phyloP scores from a whole-genome alignment of 1,140 invertebrate species.

The Daktulosphaira vitifoliae region DNA sequence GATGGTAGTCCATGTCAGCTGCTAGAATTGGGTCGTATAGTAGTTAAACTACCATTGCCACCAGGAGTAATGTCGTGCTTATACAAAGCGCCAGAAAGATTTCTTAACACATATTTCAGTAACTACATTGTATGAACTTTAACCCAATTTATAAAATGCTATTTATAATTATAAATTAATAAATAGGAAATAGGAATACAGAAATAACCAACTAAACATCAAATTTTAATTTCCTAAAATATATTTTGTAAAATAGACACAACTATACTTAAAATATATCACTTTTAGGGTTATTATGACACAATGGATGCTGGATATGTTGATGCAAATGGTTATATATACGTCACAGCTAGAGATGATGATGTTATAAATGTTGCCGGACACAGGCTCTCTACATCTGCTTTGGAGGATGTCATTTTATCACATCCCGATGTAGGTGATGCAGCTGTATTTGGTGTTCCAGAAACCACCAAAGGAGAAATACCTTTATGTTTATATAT shows the following conservation, averaged over 20 bases:
- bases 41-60: constrained; percentile 74
- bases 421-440: constrained; percentile 73
- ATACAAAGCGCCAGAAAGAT: constrained; percentile 72
- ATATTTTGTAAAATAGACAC: too few relatives aligned
- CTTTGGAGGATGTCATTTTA: constrained; percentile 79
- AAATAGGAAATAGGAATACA: background rate
- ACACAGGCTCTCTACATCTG: constrained; percentile 76
- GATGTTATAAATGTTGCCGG: constrained; percentile 96
- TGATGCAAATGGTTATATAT: constrained; percentile 75
- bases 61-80: constrained; percentile 77
- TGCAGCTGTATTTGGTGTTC: constrained; percentile 78
- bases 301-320: constrained; percentile 88
- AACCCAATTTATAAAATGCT: too few relatives aligned
- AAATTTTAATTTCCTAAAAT: too few relatives aligned
- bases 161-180: too few relatives aligned
- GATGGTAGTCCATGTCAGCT: constrained; percentile 57
- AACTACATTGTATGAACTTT: constrained; percentile 65
- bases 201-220: background rate
- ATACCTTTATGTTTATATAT: constrained; percentile 81
- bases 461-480: constrained; percentile 80
- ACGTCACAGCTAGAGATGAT: constrained; percentile 81
- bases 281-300: constrained; percentile 84
- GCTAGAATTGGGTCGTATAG: constrained; percentile 73
- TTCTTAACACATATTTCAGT: constrained; percentile 69
- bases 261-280: too few relatives aligned